Conservation (phyloP, 2,888 invertebrate genomes). For the Lasioglossum villosulum region DNA sequence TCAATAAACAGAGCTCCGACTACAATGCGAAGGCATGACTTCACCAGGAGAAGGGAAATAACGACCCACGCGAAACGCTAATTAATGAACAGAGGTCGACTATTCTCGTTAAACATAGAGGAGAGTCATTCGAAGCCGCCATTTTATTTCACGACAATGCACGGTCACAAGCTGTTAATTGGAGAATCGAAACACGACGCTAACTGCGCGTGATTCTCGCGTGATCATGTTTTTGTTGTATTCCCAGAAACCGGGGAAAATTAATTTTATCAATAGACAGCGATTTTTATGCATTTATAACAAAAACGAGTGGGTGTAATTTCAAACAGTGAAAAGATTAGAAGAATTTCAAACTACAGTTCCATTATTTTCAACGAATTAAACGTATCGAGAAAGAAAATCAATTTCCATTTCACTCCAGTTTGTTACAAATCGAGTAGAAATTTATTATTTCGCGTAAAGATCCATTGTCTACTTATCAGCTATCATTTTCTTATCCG, state of each 20-base stretch:
- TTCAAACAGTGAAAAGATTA: too few species aligned
- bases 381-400: too few species aligned
- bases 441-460: too few species aligned
- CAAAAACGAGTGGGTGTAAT: too few species aligned
- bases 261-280: neutral
- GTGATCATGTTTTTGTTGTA: constrained; percentile 27
- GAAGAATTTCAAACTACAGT: too few species aligned
- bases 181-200: constrained; percentile 53
- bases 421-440: too few species aligned
- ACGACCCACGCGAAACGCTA: constrained; percentile 36
- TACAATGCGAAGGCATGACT: neutral
- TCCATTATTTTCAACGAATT: too few species aligned
- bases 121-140: constrained; percentile 29
- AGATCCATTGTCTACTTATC: neutral
- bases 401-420: too few species aligned
- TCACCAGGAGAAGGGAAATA: constrained; percentile 1
- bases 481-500: neutral
- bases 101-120: constrained; percentile 43
- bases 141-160: constrained; percentile 45
- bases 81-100: constrained; percentile 47
- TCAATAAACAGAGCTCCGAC: neutral
- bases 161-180: constrained; percentile 47
- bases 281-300: too few species aligned
- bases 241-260: constrained; percentile 20
- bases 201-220: constrained; percentile 37